Conservation (phyloP, 2,888 invertebrate genomes). For the Synergus umbraculus region DNA sequence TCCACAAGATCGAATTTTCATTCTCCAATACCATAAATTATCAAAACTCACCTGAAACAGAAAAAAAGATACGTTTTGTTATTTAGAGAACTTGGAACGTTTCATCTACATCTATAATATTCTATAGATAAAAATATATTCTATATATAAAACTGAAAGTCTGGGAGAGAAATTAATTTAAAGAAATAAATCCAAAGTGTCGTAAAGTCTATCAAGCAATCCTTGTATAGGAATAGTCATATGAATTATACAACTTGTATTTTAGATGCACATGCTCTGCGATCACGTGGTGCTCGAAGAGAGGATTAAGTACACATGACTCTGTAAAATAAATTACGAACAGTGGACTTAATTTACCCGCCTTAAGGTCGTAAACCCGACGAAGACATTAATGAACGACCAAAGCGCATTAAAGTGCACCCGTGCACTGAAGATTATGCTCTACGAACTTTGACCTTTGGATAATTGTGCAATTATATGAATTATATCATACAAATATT, state of each 20-base stretch:
- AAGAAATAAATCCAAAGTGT: conserved; percentile 7
- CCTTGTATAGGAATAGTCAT: conserved; percentile 3
- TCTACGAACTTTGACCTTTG: conserved; percentile 25
- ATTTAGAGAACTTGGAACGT: neutral
- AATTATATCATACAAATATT: neutral
- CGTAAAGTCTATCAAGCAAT: neutral
- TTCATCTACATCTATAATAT: neutral
- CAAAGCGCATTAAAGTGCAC: neutral
- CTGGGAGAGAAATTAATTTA: neutral
- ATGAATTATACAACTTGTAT: conserved; percentile 14
- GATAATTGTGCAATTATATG: neutral
- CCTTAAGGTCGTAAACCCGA: conserved; percentile 15
- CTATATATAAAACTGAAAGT: no score
- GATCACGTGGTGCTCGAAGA: conserved; percentile 1
- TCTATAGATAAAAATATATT: no score
- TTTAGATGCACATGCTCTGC: neutral
- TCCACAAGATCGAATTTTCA: neutral
- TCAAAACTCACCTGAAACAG: conserved; percentile 25
- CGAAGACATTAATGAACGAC: conserved; percentile 17
- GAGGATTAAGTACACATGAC: conserved; percentile 20
- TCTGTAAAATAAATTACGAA: conserved; percentile 1
- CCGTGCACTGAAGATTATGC: conserved; percentile 10
- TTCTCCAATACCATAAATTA: neutral
- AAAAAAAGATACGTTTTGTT: neutral
- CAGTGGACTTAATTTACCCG: conserved; percentile 17